These are phyloP conservation scores for Aspidiotus rigidus DNA, from an alignment of 2,888 invertebrate genomes.

Conservation along the genomic window DNA sequence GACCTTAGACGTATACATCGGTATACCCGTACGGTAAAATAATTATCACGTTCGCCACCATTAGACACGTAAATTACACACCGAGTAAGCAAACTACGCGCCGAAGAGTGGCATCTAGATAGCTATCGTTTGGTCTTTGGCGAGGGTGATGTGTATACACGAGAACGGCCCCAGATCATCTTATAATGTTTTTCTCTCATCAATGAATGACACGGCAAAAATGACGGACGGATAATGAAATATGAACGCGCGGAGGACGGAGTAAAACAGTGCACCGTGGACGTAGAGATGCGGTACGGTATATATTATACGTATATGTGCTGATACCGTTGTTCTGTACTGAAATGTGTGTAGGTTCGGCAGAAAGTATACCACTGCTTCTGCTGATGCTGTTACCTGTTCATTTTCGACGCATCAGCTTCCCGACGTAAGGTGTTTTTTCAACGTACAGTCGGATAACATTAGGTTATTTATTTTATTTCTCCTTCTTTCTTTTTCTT, in stretches of 20 bases:
- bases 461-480: neutral
- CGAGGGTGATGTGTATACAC: slow-evolving; percentile 1
- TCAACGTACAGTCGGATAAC: neutral
- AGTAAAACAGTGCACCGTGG: neutral
- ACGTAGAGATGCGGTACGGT: too few species aligned
- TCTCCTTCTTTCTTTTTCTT: too few species aligned
- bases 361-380: too few species aligned
- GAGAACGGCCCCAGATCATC: slow-evolving; percentile 13
- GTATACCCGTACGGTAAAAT: neutral
- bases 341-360: too few species aligned
- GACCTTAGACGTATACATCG: too few species aligned
- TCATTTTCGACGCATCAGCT: too few species aligned
- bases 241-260: slow-evolving; percentile 13
- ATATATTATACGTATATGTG: neutral
- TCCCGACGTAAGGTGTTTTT: neutral
- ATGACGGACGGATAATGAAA: slow-evolving; percentile 24
- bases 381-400: too few species aligned
- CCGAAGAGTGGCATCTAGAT: slow-evolving; percentile 25
- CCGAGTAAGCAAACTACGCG: neutral
- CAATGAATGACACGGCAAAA: slow-evolving; percentile 33
- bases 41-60: slow-evolving; percentile 2
- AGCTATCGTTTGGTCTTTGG: neutral
- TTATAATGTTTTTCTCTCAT: slow-evolving; percentile 33
- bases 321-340: neutral
- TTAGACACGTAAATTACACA: slow-evolving; percentile 4